Evolutionary conservation across 1,140 invertebrate genomes (phyloP).

Genomic region (Trichonephila inaurata): DNA sequence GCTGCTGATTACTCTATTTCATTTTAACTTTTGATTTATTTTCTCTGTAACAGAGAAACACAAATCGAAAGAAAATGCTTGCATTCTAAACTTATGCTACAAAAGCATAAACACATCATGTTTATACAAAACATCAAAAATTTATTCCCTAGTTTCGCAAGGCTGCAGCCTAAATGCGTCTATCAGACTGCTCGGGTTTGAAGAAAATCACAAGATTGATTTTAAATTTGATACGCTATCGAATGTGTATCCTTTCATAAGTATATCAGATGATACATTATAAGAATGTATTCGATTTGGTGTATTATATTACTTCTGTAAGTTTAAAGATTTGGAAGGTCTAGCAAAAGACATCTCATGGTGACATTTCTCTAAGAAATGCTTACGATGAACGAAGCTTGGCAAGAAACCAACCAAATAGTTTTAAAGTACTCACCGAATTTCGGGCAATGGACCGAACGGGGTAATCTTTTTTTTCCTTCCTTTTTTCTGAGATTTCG

Average conservation of each 20-base stretch:
- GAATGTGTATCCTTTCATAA: neutral
- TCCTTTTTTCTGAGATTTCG: neutral
- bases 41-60: no score
- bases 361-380: neutral
- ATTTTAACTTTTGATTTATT: no score
- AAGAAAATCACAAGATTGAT: neutral
- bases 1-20: no score
- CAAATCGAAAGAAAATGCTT: no score
- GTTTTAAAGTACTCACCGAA: constrained; percentile 33
- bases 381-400: neutral
- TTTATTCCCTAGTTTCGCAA: neutral
- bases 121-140: neutral
- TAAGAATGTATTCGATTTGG: no score
- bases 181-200: neutral
- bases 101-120: no score
- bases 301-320: neutral
- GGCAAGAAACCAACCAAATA: constrained; percentile 29
- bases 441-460: constrained; percentile 5
- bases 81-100: no score
- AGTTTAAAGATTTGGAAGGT: neutral
- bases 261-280: no score
- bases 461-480: constrained; percentile 9
- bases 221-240: neutral
- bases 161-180: neutral
- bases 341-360: neutral